phyloP scores from a whole-genome alignment of 2,797 vertebrate genomes.

The Cynodonichthys magdalenae region DNA sequence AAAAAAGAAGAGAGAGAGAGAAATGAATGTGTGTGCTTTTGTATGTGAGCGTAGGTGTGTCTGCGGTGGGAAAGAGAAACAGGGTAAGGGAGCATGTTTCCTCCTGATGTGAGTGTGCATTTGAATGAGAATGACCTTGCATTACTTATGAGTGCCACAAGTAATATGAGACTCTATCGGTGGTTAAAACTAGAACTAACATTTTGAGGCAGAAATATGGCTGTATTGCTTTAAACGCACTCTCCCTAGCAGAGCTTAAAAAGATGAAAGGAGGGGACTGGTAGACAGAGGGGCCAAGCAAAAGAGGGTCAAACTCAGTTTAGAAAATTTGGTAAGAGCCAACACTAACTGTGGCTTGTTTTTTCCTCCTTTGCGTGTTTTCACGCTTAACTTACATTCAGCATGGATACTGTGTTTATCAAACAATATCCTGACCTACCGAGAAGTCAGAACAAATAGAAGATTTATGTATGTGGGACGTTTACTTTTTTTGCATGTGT shows the following conservation, averaged over 20 bases:
- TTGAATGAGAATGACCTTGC: constrained; percentile 80
- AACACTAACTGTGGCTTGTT: constrained; percentile 61
- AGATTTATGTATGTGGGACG: constrained; percentile 55
- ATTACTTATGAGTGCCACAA: constrained; percentile 77
- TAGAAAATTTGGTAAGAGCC: constrained; percentile 51
- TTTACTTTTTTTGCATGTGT: constrained; percentile 34
- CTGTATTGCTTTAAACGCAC: constrained; percentile 56
- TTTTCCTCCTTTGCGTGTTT: constrained; percentile 45
- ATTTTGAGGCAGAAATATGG: constrained; percentile 60
- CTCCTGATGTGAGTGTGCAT: constrained; percentile 72
- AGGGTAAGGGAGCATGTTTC: constrained; percentile 63
- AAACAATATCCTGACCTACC: constrained; percentile 58
- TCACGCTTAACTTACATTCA: constrained; percentile 57
- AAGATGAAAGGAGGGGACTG: constrained; percentile 42
- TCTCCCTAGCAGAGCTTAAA: constrained; percentile 33
- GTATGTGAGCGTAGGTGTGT: constrained; percentile 55
- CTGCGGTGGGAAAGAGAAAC: constrained; percentile 71
- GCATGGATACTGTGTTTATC: constrained; percentile 65
- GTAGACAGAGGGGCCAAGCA: constrained; percentile 39
- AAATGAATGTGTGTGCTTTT: constrained; percentile 28
- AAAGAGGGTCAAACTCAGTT: constrained; percentile 58
- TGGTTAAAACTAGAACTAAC: constrained; percentile 63
- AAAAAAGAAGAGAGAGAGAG: constrained; percentile 1
- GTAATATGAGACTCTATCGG: constrained; percentile 73
- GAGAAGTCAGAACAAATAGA: constrained; percentile 42